phyloP scores from a whole-genome alignment of 2,113 vertebrate genomes.

The Macquaria australasica region DNA sequence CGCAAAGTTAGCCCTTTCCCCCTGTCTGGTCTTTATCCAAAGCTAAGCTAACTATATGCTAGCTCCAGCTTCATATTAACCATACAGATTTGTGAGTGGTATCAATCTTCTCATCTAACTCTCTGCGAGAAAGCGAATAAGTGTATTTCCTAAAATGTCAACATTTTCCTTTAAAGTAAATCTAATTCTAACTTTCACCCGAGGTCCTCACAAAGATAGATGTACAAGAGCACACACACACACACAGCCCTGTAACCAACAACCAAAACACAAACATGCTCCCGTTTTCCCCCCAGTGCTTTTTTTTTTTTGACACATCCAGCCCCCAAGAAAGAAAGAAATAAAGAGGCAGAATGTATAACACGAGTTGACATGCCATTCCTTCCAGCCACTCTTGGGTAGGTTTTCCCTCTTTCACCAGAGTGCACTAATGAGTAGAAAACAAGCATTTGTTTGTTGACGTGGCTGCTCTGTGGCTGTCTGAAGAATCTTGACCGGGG shows the following conservation, averaged over 20 bases:
- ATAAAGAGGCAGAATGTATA: slow-evolving; percentile 65
- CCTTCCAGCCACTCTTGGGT: slow-evolving; percentile 62
- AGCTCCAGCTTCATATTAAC: not conserved
- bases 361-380: slow-evolving; percentile 65
- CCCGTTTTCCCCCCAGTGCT: not conserved
- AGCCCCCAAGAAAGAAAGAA: slow-evolving; percentile 33
- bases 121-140: not conserved
- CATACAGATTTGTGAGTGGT: not conserved
- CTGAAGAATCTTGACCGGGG: slow-evolving; percentile 66
- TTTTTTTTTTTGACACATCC: slow-evolving; percentile 37
- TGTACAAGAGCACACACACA: not conserved
- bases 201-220: not conserved
- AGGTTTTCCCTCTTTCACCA: slow-evolving; percentile 62
- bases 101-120: not conserved
- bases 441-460: slow-evolving; percentile 74
- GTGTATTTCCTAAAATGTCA: not conserved
- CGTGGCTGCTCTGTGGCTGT: slow-evolving; percentile 52
- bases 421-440: slow-evolving; percentile 76
- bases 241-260: slow-evolving; percentile 14
- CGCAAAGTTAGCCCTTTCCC: not conserved
- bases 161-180: not conserved
- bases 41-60: not conserved
- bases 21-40: not conserved
- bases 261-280: slow-evolving; percentile 39
- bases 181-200: not conserved